A percentile compares a stretch with the other conserved stretches of the same genome.
Conservation (phyloP, 2,797 vertebrate species). For the Zalophus californianus region DNA sequence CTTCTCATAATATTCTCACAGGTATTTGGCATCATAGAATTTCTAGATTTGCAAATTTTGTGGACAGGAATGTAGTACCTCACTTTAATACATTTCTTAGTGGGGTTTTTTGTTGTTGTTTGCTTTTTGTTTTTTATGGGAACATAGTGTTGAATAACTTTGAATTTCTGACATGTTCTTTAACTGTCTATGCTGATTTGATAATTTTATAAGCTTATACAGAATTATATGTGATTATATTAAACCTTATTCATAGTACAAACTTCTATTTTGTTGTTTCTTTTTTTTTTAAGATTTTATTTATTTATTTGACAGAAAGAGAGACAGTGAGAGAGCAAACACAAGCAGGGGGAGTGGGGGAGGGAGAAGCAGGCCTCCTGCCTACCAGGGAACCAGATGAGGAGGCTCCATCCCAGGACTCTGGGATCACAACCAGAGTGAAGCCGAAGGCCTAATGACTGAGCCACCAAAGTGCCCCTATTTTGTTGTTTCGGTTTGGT, state of each 20-base stretch:
- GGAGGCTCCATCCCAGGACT: too few species aligned
- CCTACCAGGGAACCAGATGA: too few species aligned
- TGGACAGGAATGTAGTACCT: constrained; percentile 3
- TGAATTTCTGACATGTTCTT: constrained; percentile 3
- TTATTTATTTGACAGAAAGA: too few species aligned
- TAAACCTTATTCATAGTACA: background rate
- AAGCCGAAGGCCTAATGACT: too few species aligned
- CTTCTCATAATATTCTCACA: constrained; percentile 40
- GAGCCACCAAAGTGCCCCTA: background rate
- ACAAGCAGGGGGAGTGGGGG: too few species aligned
- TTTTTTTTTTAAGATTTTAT: too few species aligned
- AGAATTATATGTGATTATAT: background rate
- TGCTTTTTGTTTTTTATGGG: background rate
- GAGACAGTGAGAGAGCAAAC: too few species aligned
- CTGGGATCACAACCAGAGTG: too few species aligned
- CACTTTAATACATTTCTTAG: background rate
- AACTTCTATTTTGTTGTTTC: constrained; percentile 27
- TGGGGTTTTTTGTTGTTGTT: background rate
- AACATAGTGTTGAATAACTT: constrained; percentile 24
- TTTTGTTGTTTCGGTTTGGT: constrained; percentile 7
- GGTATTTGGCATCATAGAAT: constrained; percentile 38
- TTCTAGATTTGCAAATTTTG: constrained; percentile 66
- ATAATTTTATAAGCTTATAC: constrained; percentile 11
- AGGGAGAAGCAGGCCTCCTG: too few species aligned
- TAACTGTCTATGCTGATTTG: constrained; percentile 1